phyloP scores from a whole-genome alignment of 1,140 invertebrate genomes.

The Drosophila bifasciata region DNA sequence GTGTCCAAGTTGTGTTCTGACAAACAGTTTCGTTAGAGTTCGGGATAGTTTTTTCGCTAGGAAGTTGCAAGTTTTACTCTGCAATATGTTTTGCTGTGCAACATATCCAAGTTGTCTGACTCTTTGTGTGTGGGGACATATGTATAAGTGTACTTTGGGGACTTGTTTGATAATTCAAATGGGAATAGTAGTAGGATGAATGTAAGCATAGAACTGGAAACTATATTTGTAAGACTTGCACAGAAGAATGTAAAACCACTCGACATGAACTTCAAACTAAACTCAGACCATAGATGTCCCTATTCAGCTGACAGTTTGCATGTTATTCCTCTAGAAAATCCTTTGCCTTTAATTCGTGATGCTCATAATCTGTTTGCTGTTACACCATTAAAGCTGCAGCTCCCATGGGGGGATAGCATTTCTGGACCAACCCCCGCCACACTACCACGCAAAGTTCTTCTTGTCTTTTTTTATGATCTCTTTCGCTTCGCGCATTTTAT shows the following conservation, averaged over 20 bases:
- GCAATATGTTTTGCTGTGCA: background rate
- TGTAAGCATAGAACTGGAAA: too few species aligned
- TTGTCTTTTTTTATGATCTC: constrained; percentile 45
- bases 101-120: background rate
- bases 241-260: too few species aligned
- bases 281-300: too few species aligned
- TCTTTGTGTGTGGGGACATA: constrained; percentile 1
- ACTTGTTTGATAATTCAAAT: too few species aligned
- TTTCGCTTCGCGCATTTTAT: constrained; percentile 23
- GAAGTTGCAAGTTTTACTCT: constrained; percentile 14
- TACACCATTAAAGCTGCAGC: constrained; percentile 6
- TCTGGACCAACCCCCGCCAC: constrained; percentile 31
- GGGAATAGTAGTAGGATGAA: too few species aligned
- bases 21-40: constrained; percentile 37
- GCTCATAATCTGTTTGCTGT: too few species aligned
- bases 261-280: too few species aligned
- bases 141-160: background rate
- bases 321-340: too few species aligned
- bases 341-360: too few species aligned
- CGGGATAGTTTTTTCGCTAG: constrained; percentile 9
- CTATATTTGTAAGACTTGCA: too few species aligned
- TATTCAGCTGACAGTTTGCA: too few species aligned
- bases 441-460: constrained; percentile 21
- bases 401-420: constrained; percentile 31
- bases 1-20: constrained; percentile 28